Evolutionary conservation across 2,797 vertebrate species (phyloP).

Genomic region (Nannoperca obscura): DNA sequence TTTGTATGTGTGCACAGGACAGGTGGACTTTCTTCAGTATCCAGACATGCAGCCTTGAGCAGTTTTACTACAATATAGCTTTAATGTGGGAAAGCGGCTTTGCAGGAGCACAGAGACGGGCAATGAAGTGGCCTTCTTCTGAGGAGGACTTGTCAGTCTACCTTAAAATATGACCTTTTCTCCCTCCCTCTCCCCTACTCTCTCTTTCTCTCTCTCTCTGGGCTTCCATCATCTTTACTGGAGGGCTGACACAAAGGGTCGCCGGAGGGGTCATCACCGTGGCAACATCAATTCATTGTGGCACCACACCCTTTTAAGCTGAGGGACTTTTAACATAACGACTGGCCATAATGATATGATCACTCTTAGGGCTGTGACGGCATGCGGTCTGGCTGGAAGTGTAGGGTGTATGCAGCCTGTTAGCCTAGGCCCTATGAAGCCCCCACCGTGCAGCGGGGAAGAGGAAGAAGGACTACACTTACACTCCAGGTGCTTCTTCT

Average conservation of each 20-base stretch:
- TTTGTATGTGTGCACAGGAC: not conserved
- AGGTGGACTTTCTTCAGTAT: not conserved
- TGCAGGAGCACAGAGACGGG: not conserved
- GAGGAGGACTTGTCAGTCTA: conserved; percentile 37
- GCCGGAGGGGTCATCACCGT: conserved; percentile 62
- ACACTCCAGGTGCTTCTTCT: conserved; percentile 99
- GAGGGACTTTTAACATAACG: conserved; percentile 26
- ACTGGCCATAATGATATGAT: not conserved
- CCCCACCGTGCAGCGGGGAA: conserved; percentile 6
- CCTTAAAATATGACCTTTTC: conserved; percentile 49
- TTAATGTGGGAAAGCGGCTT: not conserved
- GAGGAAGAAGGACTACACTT: conserved; percentile 82
- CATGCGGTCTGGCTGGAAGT: conserved; percentile 35
- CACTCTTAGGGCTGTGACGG: conserved; percentile 2
- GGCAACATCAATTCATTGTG: conserved; percentile 56
- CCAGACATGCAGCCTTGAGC: not conserved
- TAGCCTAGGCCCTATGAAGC: not conserved
- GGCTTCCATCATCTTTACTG: conserved; percentile 52
- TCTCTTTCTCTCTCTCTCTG: conserved; percentile 25
- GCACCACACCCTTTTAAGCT: conserved; percentile 65
- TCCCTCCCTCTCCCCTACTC: not conserved
- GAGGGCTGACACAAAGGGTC: conserved; percentile 59
- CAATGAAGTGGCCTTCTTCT: conserved; percentile 16
- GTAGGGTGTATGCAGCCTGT: not conserved
- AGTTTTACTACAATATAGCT: not conserved